These are phyloP conservation scores for Camponotus floridanus DNA, from an alignment of 1,140 invertebrate genomes.

Conservation along the genomic window DNA sequence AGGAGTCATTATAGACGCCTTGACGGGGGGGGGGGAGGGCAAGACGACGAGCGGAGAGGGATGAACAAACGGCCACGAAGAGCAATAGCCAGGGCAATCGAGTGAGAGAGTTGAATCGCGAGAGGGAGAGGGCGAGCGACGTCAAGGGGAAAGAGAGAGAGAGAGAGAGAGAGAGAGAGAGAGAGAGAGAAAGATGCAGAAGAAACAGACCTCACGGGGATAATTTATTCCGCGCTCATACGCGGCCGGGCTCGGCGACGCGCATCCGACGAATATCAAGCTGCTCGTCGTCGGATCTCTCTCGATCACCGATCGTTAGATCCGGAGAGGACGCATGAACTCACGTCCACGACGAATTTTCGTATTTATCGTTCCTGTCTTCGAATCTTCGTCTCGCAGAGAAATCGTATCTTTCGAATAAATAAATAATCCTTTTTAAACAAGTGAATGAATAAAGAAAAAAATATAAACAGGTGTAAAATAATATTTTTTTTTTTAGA, in stretches of 20 bases:
- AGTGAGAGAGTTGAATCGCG: background rate
- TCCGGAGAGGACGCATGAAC: constrained; percentile 15
- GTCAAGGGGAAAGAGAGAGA: background rate
- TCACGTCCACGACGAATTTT: constrained; percentile 50
- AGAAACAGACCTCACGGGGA: constrained; percentile 55
- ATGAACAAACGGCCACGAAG: constrained; percentile 42
- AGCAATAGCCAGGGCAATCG: constrained; percentile 40
- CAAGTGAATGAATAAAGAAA: background rate
- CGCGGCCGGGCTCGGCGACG: constrained; percentile 73
- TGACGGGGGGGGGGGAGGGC: constrained; percentile 21
- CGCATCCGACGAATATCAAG: constrained; percentile 76
- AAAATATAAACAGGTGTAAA: too few relatives aligned
- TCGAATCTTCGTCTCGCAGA: background rate
- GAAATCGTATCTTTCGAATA: background rate
- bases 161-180: background rate
- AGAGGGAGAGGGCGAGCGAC: background rate
- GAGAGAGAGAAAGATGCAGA: constrained; percentile 13
- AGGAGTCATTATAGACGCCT: constrained; percentile 70
- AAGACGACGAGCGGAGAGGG: constrained; percentile 26
- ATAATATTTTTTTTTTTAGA: background rate
- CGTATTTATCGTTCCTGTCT: background rate
- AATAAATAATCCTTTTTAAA: constrained; percentile 5
- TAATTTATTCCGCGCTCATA: constrained; percentile 83
- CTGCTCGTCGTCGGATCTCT: constrained; percentile 47
- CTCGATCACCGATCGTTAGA: constrained; percentile 63